phyloP scores from a whole-genome alignment of 1,140 invertebrate species.

The Macrostomum lignano region DNA sequence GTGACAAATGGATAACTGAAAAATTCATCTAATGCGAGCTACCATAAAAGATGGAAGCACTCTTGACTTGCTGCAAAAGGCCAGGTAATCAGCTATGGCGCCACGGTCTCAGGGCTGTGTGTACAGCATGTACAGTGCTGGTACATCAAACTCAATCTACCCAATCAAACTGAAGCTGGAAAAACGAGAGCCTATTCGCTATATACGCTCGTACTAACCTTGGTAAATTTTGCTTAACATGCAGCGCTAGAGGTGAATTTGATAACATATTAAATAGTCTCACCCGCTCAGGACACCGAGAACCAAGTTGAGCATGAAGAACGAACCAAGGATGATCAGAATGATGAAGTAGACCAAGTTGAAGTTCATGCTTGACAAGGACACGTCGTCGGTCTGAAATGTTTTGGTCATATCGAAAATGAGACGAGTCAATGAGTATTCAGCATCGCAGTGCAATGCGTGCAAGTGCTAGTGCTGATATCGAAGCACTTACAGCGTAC shows the following conservation, averaged over 20 bases:
- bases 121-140: not conserved
- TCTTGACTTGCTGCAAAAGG: too few species aligned
- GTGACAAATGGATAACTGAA: constrained; percentile 6
- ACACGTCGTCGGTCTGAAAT: constrained; percentile 88
- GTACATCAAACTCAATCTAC: not conserved
- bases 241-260: too few species aligned
- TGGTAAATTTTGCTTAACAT: too few species aligned
- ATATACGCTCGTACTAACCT: too few species aligned
- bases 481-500: constrained; percentile 96
- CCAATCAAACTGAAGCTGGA: too few species aligned
- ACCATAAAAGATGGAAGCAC: too few species aligned
- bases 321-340: constrained; percentile 96
- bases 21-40: not conserved
- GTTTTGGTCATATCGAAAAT: not conserved
- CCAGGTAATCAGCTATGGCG: too few species aligned
- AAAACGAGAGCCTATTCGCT: too few species aligned
- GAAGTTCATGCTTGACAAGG: constrained; percentile 69
- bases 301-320: constrained; percentile 99
- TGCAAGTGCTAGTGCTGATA: too few species aligned
- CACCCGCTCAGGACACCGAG: constrained; percentile 99
- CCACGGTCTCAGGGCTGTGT: not conserved
- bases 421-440: too few species aligned
- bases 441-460: too few species aligned
- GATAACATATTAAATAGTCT: too few species aligned
- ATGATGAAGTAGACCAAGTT: constrained; percentile 99